Evolutionary conservation across 2,113 vertebrate genomes (phyloP).

Genomic region (Oplegnathus fasciatus): DNA sequence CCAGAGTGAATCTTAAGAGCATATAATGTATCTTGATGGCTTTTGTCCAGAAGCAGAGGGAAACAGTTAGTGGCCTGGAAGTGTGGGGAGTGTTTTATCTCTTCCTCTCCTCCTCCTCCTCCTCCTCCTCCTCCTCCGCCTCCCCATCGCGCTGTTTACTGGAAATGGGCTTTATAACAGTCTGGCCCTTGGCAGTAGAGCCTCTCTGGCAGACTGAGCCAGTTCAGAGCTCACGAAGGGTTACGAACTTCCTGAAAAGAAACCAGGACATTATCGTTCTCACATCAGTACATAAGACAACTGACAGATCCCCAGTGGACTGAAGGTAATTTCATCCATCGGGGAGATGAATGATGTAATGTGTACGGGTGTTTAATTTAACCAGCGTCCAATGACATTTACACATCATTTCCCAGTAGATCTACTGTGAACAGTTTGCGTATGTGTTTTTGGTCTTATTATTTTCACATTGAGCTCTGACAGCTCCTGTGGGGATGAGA

Average conservation of each 20-base stretch:
- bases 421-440: neutral
- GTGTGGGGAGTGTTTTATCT: conserved; percentile 57
- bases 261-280: conserved; percentile 34
- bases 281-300: conserved; percentile 1
- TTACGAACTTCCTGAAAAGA: conserved; percentile 46
- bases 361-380: neutral
- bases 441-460: neutral
- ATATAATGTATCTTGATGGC: conserved; percentile 27
- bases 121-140: conserved; percentile 41
- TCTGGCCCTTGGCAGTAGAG: conserved; percentile 59
- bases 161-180: conserved; percentile 61
- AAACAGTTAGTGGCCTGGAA: conserved; percentile 58
- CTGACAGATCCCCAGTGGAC: conserved; percentile 3
- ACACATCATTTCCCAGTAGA: neutral
- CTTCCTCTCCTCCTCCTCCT: conserved; percentile 33
- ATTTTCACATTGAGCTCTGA: conserved; percentile 10
- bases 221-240: conserved; percentile 36
- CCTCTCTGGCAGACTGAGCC: conserved; percentile 34
- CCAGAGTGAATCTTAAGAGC: neutral
- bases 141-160: conserved; percentile 65
- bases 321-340: conserved; percentile 17
- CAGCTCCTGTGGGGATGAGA: neutral
- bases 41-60: conserved; percentile 57
- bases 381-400: neutral
- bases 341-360: conserved; percentile 27